These are phyloP conservation scores for Sebastiscus albofasciatus DNA, from an alignment of 2,797 vertebrate species.

Conservation along the genomic window DNA sequence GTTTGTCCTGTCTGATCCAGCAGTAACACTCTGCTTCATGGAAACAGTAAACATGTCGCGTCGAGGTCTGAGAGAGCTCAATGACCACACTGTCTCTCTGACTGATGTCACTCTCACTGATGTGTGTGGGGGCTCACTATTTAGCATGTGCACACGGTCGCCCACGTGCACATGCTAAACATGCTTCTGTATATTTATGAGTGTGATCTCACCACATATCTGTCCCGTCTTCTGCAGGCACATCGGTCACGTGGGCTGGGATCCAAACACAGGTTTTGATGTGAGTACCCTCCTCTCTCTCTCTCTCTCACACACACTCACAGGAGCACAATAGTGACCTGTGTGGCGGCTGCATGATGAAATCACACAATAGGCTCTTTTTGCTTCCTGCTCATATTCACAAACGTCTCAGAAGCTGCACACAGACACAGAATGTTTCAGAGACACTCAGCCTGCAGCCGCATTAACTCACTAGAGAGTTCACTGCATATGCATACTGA, in stretches of 20 bases:
- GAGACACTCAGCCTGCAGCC: background rate
- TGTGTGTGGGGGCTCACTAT: constrained; percentile 40
- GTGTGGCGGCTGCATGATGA: constrained; percentile 69
- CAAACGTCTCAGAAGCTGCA: constrained; percentile 26
- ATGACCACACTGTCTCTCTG: constrained; percentile 48
- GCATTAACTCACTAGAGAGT: background rate
- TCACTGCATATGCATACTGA: background rate
- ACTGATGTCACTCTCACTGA: background rate
- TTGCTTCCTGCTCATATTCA: constrained; percentile 57
- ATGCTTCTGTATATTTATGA: constrained; percentile 20
- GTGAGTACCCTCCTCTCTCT: constrained; percentile 84
- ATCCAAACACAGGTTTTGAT: constrained; percentile 99
- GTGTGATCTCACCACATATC: constrained; percentile 44
- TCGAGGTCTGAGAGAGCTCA: constrained; percentile 24
- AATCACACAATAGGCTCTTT: constrained; percentile 74
- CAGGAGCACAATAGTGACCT: constrained; percentile 74
- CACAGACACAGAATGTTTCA: constrained; percentile 7
- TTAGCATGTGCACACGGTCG: constrained; percentile 19
- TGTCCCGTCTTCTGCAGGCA: constrained; percentile 83
- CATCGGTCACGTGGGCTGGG: constrained; percentile 98
- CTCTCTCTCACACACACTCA: constrained; percentile 18
- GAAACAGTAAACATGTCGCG: constrained; percentile 27
- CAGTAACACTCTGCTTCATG: background rate
- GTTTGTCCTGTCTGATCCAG: background rate
- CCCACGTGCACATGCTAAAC: constrained; percentile 8